These are phyloP conservation scores for Hyperopisus bebe DNA, from an alignment of 2,113 vertebrate species.

Conservation along the genomic window DNA sequence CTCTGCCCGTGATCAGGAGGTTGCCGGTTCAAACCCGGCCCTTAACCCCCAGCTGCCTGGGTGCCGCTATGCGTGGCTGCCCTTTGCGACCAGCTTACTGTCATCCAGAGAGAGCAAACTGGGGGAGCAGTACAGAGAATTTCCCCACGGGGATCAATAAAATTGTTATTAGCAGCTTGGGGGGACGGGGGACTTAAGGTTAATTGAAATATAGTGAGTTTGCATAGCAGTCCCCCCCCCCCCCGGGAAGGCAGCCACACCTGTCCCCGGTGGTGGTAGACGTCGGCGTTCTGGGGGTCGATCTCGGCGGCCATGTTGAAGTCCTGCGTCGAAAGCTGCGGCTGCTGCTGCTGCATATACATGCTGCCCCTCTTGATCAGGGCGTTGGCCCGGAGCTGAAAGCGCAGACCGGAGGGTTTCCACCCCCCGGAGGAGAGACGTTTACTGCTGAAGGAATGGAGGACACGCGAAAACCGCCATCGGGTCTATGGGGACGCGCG, in stretches of 20 bases:
- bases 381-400: constrained; percentile 82
- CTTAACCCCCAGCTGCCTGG: neutral
- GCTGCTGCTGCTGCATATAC: constrained; percentile 98
- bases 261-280: constrained; percentile 96
- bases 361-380: constrained; percentile 96
- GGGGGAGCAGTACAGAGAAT: neutral
- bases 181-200: neutral
- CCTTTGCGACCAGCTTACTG: no score
- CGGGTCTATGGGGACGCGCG: neutral
- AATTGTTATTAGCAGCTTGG: neutral
- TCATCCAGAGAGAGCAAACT: no score
- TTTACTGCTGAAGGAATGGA: neutral
- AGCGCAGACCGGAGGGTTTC: neutral
- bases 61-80: neutral
- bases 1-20: neutral
- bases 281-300: constrained; percentile 87
- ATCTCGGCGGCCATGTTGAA: constrained; percentile 94
- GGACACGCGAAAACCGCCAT: neutral
- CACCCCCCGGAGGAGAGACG: neutral
- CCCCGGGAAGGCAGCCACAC: constrained; percentile 44
- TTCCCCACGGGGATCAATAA: neutral
- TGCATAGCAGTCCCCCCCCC: neutral
- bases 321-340: constrained; percentile 82
- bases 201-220: neutral
- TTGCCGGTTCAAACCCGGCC: neutral